These are phyloP conservation scores for Erethizon dorsatum DNA, from an alignment of 2,797 vertebrate genomes.

Conservation along the genomic window DNA sequence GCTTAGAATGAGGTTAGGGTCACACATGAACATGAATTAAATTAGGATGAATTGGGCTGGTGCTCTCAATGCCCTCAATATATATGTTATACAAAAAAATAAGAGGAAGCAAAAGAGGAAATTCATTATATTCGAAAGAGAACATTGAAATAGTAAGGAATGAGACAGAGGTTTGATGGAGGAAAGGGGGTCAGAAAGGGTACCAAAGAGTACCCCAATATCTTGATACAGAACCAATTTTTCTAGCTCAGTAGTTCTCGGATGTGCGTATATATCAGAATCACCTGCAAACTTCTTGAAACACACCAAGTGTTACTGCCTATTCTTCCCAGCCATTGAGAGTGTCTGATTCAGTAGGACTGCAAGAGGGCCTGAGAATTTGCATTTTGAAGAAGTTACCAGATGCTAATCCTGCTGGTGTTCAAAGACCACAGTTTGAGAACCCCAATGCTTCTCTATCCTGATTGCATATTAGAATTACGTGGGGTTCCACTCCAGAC, in stretches of 20 bases:
- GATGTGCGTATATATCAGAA: not conserved
- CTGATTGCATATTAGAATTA: not conserved
- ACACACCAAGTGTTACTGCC: fast-evolving
- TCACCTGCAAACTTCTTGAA: not conserved
- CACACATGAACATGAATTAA: not conserved
- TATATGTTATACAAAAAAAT: not conserved
- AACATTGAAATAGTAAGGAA: not conserved
- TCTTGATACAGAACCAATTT: not conserved
- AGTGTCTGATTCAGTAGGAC: not conserved
- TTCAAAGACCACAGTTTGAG: not conserved
- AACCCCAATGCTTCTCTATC: not conserved
- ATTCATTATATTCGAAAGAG: not conserved
- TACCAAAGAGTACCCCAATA: not conserved
- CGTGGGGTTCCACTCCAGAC: not conserved
- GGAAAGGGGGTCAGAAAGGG: not conserved
- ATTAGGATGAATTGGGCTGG: not conserved
- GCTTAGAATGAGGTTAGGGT: not conserved
- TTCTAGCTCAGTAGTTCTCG: not conserved
- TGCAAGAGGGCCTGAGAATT: not conserved
- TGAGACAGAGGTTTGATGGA: not conserved
- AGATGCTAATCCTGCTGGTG: not conserved
- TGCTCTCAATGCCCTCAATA: not conserved
- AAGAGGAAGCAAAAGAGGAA: not conserved
- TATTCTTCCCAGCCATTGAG: not conserved
- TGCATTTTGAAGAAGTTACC: not conserved